Percentiles rank a stretch among this genome's conserved stretches.
phyloP scores from a whole-genome alignment of 1,140 invertebrate genomes.

The Zaprionus taronus region DNA sequence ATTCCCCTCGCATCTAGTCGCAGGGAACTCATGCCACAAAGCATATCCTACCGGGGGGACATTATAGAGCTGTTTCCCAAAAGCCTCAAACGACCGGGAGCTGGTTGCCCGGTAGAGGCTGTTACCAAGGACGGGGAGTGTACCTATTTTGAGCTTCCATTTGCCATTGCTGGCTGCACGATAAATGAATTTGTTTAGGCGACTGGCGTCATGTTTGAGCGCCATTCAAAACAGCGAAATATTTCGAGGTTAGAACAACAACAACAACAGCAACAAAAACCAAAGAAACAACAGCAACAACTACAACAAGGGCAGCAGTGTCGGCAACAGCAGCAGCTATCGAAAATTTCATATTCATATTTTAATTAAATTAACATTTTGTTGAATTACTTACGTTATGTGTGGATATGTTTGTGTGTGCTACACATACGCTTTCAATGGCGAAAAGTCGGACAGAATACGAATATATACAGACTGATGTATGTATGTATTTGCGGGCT shows the following conservation, averaged over 20 bases:
- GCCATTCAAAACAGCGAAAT: constrained; percentile 54
- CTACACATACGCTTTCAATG: not conserved
- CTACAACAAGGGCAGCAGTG: not conserved
- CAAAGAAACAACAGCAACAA: not conserved
- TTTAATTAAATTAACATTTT: constrained; percentile 81
- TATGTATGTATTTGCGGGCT: not conserved
- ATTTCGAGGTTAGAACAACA: constrained; percentile 9
- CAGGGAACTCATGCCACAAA: constrained; percentile 38
- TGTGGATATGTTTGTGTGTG: constrained; percentile 21
- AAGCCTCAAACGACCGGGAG: constrained; percentile 23
- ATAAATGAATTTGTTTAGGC: constrained; percentile 76
- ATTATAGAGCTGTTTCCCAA: constrained; percentile 45
- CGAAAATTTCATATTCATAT: constrained; percentile 76
- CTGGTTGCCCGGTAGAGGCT: not conserved
- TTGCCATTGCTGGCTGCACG: constrained; percentile 49
- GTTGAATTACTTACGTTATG: constrained; percentile 73
- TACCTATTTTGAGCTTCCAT: constrained; percentile 46
- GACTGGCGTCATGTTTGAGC: constrained; percentile 59
- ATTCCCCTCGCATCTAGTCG: not conserved
- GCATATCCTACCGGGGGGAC: constrained; percentile 31
- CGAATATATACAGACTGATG: not conserved
- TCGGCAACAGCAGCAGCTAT: constrained; percentile 32
- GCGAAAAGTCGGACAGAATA: constrained; percentile 9
- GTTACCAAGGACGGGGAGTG: not conserved
- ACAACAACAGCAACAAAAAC: constrained; percentile 3